A percentile compares a stretch with the other conserved stretches of the same genome.
Evolutionary conservation across 2,113 vertebrate genomes (phyloP).

Genomic region (Arenaria interpres): DNA sequence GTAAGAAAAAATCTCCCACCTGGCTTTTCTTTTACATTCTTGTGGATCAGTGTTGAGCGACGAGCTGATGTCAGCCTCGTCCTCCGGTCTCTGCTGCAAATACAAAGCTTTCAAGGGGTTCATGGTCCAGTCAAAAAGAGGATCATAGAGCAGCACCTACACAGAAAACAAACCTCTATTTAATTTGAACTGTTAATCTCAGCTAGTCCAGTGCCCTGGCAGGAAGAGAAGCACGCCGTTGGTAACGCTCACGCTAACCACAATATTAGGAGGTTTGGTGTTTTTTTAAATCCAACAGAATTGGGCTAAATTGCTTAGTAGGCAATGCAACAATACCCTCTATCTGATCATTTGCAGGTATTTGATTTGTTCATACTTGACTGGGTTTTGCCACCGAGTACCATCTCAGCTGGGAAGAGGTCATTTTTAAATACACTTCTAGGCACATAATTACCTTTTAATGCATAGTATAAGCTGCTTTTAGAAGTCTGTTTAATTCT

Average conservation of each 20-base stretch:
- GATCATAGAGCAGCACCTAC: conserved; percentile 95
- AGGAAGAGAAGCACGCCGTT: not conserved
- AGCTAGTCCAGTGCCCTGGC: not conserved
- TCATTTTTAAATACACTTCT: not conserved
- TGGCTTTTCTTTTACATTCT: conserved; percentile 81
- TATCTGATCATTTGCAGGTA: not conserved
- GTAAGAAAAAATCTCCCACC: conserved; percentile 63
- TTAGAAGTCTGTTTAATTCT: not conserved
- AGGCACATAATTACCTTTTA: not conserved
- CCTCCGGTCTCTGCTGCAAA: conserved; percentile 89
- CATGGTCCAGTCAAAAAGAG: conserved; percentile 99
- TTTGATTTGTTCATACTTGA: not conserved
- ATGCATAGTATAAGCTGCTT: not conserved
- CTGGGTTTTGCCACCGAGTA: not conserved
- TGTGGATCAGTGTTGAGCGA: conserved; percentile 77
- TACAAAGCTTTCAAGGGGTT: conserved; percentile 95
- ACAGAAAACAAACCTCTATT: not conserved
- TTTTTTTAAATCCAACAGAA: not conserved
- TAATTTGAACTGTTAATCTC: not conserved
- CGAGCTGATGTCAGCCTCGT: conserved; percentile 88
- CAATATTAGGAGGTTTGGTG: not conserved
- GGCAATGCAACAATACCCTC: not conserved
- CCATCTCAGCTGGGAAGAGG: not conserved
- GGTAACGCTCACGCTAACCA: not conserved
- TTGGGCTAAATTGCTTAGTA: not conserved